phyloP scores from a whole-genome alignment of 2,797 vertebrate genomes.

The Balearica regulorum region DNA sequence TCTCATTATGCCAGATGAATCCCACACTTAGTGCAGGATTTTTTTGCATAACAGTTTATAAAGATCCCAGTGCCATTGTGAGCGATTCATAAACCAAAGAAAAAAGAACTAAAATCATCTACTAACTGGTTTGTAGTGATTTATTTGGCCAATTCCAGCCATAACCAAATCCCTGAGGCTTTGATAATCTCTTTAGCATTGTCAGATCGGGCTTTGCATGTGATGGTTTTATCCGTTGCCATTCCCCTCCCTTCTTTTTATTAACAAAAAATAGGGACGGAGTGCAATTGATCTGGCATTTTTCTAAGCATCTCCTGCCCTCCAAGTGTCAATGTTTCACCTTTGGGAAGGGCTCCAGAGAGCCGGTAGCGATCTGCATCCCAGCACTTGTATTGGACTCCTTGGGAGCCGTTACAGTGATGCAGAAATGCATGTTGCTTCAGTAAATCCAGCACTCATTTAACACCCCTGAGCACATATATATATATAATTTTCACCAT shows the following conservation, averaged over 20 bases:
- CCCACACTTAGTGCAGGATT: rapidly evolving
- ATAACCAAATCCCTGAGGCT: not conserved
- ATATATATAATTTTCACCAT: not conserved
- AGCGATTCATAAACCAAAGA: not conserved
- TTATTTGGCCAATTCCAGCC: not conserved
- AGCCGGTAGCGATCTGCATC: not conserved
- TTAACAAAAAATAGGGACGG: not conserved
- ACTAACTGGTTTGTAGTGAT: constrained; percentile 4
- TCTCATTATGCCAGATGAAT: not conserved
- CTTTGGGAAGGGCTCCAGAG: constrained; percentile 18
- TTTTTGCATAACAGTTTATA: not conserved
- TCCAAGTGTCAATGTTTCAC: not conserved
- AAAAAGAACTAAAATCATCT: not conserved
- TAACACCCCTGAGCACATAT: not conserved
- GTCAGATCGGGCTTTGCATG: not conserved
- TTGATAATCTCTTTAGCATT: constrained; percentile 16
- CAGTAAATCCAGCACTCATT: not conserved
- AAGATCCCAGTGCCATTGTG: not conserved
- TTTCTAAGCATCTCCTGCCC: not conserved
- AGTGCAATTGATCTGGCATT: not conserved
- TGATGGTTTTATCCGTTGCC: rapidly evolving
- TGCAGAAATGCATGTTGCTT: not conserved
- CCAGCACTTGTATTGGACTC: not conserved
- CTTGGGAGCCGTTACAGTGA: not conserved
- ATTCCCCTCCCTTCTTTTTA: not conserved